These are phyloP conservation scores for Ursus arctos DNA, from an alignment of 2,113 vertebrate species.

Conservation along the genomic window DNA sequence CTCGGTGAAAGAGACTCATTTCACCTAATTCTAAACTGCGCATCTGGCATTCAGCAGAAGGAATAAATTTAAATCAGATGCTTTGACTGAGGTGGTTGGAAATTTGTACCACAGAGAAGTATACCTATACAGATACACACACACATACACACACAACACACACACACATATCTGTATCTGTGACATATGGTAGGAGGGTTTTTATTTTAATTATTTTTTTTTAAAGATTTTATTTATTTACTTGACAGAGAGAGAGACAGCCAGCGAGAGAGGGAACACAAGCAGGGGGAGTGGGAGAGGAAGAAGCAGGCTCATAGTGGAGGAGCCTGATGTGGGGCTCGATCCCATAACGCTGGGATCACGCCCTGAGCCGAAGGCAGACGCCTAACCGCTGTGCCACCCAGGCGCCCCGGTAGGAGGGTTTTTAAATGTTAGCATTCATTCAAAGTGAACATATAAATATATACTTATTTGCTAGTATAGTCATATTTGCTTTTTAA, in stretches of 20 bases:
- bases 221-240: no score
- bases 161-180: neutral
- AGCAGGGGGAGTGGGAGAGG: no score
- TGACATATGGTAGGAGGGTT: neutral
- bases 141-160: neutral
- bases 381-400: no score
- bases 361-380: no score
- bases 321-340: no score
- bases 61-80: constrained; percentile 42
- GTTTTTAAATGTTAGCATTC: constrained; percentile 46
- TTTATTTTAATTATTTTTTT: no score
- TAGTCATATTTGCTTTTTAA: neutral
- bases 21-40: neutral
- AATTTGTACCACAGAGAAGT: neutral
- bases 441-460: constrained; percentile 23
- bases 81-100: constrained; percentile 30
- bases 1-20: neutral
- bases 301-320: no score
- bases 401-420: neutral
- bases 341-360: no score
- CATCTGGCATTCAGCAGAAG: neutral
- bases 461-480: neutral
- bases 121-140: neutral
- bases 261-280: no score
- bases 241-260: no score